Percentiles rank a stretch among this genome's conserved stretches.
Conservation (phyloP, 2,888 invertebrate genomes). For the Epistrophe eligans region DNA sequence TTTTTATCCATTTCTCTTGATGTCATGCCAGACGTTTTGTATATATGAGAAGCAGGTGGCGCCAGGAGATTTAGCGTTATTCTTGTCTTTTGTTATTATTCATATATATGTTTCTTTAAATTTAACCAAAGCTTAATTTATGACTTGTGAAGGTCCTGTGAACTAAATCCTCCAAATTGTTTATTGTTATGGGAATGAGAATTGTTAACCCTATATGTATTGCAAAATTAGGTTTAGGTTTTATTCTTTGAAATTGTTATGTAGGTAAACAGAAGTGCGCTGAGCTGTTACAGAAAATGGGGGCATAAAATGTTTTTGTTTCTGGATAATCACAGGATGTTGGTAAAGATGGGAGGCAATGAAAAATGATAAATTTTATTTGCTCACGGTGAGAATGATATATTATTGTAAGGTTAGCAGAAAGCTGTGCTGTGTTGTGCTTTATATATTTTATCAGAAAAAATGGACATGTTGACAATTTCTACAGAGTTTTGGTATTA, state of each 20-base stretch:
- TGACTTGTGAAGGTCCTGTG: slow-evolving; percentile 33
- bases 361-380: slow-evolving; percentile 60
- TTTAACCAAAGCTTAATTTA: slow-evolving; percentile 35
- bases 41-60: slow-evolving; percentile 35
- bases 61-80: slow-evolving; percentile 41
- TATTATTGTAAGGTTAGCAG: slow-evolving; percentile 41
- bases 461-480: slow-evolving; percentile 7
- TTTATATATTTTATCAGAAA: background rate
- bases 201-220: background rate
- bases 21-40: slow-evolving; percentile 41
- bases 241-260: slow-evolving; percentile 5
- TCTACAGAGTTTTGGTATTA: background rate
- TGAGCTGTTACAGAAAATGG: background rate
- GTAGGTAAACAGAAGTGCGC: background rate
- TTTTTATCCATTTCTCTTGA: slow-evolving; percentile 54
- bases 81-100: slow-evolving; percentile 15
- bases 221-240: slow-evolving; percentile 30
- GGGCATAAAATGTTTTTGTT: slow-evolving; percentile 23
- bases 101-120: slow-evolving; percentile 19
- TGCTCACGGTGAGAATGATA: slow-evolving; percentile 55
- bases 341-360: background rate
- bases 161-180: slow-evolving; percentile 19
- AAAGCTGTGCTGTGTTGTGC: slow-evolving; percentile 33
- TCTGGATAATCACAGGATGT: slow-evolving; percentile 23
- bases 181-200: background rate